Base-by-base conservation (phyloP, 2,888 invertebrate genomes). In the Dascillus cervinus region DNA sequence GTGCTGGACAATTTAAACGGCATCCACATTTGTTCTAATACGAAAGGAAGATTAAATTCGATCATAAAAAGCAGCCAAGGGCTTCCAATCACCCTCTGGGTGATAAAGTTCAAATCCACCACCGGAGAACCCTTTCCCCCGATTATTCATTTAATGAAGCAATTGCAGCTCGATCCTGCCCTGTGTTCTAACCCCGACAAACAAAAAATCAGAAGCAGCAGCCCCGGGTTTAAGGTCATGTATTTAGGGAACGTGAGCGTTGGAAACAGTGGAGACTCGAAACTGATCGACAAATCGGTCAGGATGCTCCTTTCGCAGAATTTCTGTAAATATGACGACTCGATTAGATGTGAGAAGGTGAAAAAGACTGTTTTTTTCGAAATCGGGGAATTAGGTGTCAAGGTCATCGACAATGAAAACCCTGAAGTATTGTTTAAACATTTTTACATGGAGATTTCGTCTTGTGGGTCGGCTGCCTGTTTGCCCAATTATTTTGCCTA, bases 401-500 rank as follows among this genome's bases (percentile, higher is more conserved):
- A 62, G 51, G 57, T 71, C 11, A 50, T 62, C 14, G 59, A 57
- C 34, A 51, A 56, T 13, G 52, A 53, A 20, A 62, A 63, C 21
- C 56, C 59, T 14, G 53, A 60, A 43, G 69, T 70, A 52, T 55
- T 42, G 39, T 25, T 15, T 12, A 67, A 70, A 33, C 75, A 76
- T 54, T 70, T 72, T 26, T 79, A 73, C 51, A 77, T 78, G 65
- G 74, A 77, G 55, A 75, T 79, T 39, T 75, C 77, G 2, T 72
- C 77, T 0, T 79, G 79, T 58, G 77, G 77, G 8, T 64, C 73
- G 31, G 64, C 72, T 6, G 62, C 64, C 3, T 65, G 68, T 41
- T 64, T 67, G 47, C 67, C 72, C 8, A 59, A 69, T 46, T 68
- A 73, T 53, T 75, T 77, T 58, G 74, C 73, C 13, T 78, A 73